Conservation (phyloP, 1,140 invertebrate species). For the Rhyzopertha dominica region DNA sequence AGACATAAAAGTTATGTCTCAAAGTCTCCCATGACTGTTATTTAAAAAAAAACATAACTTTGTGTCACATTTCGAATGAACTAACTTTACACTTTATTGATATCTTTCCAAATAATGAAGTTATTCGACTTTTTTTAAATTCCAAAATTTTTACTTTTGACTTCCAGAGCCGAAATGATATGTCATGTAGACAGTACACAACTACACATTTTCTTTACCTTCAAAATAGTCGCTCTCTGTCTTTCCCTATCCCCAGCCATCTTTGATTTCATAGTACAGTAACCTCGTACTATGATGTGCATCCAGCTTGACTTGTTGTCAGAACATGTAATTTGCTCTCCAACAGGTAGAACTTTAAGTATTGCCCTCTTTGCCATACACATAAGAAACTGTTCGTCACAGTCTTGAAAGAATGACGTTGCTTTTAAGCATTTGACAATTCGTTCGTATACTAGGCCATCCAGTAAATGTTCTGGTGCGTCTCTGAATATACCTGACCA, state of each 20-base stretch:
- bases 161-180: too few relatives aligned
- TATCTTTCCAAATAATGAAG: too few relatives aligned
- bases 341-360: constrained; percentile 14
- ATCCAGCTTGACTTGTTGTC: constrained; percentile 7
- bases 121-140: too few relatives aligned
- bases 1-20: too few relatives aligned
- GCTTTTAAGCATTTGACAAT: constrained; percentile 13
- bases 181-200: too few relatives aligned
- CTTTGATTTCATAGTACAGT: constrained; percentile 8
- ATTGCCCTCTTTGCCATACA: constrained; percentile 3
- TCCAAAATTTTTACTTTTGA: too few relatives aligned
- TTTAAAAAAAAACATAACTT: too few relatives aligned
- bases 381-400: not conserved
- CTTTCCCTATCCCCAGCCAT: constrained; percentile 17
- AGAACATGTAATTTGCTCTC: constrained; percentile 6
- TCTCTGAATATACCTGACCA: constrained; percentile 15
- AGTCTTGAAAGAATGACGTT: constrained; percentile 12
- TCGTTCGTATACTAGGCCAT: constrained; percentile 9
- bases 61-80: too few relatives aligned
- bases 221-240: constrained; percentile 8
- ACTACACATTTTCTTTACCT: too few relatives aligned
- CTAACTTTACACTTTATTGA: too few relatives aligned
- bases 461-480: constrained; percentile 12
- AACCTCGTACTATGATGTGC: constrained; percentile 14
- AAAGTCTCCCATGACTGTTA: too few relatives aligned